phyloP scores from a whole-genome alignment of 1,140 invertebrate species.

The Belonocnema kinseyi region DNA sequence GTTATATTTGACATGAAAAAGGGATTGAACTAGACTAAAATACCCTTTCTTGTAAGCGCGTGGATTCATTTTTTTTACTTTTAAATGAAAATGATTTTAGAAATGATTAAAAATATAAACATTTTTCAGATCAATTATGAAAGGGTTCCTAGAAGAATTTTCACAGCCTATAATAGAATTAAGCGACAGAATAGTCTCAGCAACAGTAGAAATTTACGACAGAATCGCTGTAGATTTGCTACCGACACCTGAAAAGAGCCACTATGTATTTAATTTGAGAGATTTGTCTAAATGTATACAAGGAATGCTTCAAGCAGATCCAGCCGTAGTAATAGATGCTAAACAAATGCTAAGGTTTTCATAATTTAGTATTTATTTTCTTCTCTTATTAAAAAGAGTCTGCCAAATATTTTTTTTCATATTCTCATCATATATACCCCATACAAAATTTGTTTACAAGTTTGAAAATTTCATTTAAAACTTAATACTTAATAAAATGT shows the following conservation, averaged over 20 bases:
- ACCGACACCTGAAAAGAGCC: conserved; percentile 91
- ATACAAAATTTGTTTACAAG: neutral
- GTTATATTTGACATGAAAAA: too few relatives aligned
- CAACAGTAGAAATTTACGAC: conserved; percentile 88
- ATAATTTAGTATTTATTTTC: neutral
- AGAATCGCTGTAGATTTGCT: conserved; percentile 86
- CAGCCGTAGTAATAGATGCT: conserved; percentile 79
- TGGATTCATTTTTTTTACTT: too few relatives aligned
- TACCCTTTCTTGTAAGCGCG: too few relatives aligned
- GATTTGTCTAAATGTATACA: conserved; percentile 94
- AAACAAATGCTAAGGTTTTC: conserved; percentile 79
- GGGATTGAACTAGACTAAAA: too few relatives aligned
- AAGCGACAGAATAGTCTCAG: conserved; percentile 84
- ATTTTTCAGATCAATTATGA: conserved; percentile 78
- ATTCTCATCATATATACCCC: neutral
- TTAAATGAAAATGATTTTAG: conserved; percentile 35
- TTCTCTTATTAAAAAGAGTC: neutral
- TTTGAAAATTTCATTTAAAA: conserved; percentile 2
- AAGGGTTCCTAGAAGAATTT: conserved; percentile 87
- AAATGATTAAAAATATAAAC: conserved; percentile 29
- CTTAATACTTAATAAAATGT: neutral
- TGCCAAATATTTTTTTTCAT: neutral
- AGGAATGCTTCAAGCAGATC: conserved; percentile 86
- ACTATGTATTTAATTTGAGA: conserved; percentile 94
- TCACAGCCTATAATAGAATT: conserved; percentile 82